Evolutionary conservation across 2,888 invertebrate genomes (phyloP).

Genomic region (Pocota personata): DNA sequence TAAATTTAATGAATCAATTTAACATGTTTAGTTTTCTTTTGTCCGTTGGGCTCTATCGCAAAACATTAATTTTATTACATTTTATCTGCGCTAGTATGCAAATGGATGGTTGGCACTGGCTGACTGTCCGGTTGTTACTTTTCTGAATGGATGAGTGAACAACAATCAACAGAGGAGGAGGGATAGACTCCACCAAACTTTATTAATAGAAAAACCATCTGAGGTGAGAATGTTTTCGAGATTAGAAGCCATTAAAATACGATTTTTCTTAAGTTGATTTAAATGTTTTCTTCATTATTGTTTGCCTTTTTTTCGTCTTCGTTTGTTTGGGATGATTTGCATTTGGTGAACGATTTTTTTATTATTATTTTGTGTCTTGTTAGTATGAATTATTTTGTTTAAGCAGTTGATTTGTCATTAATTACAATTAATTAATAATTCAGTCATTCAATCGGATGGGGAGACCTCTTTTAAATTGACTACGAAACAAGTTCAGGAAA

Average conservation of each 20-base stretch:
- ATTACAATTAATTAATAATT: conserved; percentile 58
- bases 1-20: conserved; percentile 65
- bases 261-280: conserved; percentile 51
- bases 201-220: conserved; percentile 36
- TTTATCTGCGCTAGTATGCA: conserved; percentile 70
- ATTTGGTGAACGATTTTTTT: conserved; percentile 30
- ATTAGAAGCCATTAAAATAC: conserved; percentile 56
- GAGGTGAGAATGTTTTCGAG: conserved; percentile 61
- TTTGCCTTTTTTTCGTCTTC: neutral
- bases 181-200: neutral
- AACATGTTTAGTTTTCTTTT: conserved; percentile 51
- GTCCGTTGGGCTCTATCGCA: conserved; percentile 52
- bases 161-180: neutral
- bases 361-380: neutral
- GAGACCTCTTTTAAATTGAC: neutral
- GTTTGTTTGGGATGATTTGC: conserved; percentile 27
- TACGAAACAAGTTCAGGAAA: conserved; percentile 1
- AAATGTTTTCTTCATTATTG: conserved; percentile 4
- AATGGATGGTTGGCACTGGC: conserved; percentile 27
- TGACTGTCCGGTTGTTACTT: neutral
- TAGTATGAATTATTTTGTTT: conserved; percentile 49
- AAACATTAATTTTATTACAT: conserved; percentile 72
- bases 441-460: neutral
- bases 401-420: conserved; percentile 44
- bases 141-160: conserved; percentile 36